These are phyloP conservation scores for Suillia variegata DNA, from an alignment of 2,888 invertebrate genomes.

Conservation along the genomic window DNA sequence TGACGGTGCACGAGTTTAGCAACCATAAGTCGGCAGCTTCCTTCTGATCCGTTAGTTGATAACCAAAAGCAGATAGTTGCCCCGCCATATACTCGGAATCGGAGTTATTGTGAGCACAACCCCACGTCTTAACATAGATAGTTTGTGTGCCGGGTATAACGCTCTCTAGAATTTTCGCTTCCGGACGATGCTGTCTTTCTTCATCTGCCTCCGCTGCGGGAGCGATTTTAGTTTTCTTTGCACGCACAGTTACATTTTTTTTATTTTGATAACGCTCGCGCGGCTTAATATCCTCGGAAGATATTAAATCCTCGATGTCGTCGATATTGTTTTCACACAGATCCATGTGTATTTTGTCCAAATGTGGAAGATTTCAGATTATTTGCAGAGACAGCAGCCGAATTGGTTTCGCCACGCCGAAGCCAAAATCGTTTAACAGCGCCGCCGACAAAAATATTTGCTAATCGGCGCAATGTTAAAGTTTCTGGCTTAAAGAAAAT, in stretches of 20 bases:
- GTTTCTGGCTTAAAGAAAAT: too few species aligned
- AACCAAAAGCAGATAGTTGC: conserved; percentile 85
- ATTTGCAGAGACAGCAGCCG: too few species aligned
- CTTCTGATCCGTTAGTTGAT: conserved; percentile 81
- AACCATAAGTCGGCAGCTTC: conserved; percentile 89
- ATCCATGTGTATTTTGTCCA: too few species aligned
- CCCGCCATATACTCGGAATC: conserved; percentile 99
- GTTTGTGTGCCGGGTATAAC: conserved; percentile 76
- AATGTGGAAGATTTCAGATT: too few species aligned
- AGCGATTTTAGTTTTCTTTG: conserved; percentile 60
- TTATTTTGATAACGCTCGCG: conserved; percentile 77
- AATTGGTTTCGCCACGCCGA: background rate
- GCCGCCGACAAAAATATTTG: background rate
- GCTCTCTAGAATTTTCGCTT: conserved; percentile 65
- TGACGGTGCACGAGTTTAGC: conserved; percentile 97
- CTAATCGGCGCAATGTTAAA: too few species aligned
- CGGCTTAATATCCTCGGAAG: conserved; percentile 78
- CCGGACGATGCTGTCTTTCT: conserved; percentile 30
- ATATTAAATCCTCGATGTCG: conserved; percentile 85
- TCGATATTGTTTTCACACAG: conserved; percentile 63
- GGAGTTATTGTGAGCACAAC: conserved; percentile 96
- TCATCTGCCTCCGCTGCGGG: conserved; percentile 1
- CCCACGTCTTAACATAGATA: conserved; percentile 93
- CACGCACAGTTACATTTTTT: conserved; percentile 72
- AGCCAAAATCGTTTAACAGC: background rate